Evolutionary conservation across 1,140 invertebrate genomes (phyloP), one percentile per base, ranked within the genome.

Genomic region (Drosophila rufa): DNA sequence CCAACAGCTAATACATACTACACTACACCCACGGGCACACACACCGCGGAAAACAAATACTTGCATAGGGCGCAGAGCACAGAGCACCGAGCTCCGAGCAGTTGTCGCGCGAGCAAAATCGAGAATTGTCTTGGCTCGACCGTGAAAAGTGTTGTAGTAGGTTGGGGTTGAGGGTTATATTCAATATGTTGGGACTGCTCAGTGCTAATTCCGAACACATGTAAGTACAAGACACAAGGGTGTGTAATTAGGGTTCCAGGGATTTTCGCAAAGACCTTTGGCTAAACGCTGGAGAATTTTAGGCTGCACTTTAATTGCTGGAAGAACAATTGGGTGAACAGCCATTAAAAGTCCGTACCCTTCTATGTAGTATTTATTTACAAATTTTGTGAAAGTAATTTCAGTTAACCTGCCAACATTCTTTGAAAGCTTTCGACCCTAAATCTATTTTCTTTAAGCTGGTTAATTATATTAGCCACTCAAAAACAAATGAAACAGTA

Each of bases 141-240:
- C 64, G 65, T 68, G 74, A 69, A 77, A 77, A 30, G 69, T 74
- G 40, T 73, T 73, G 70, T 73, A 73, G 73, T 51, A 19, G 53
- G 38, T 59, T 59, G 42, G 30, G 69, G 53, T 73, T 73, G 19
- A 33, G 69, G 53, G 22, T 60, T 73, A 73, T 50, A 45, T 77
- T 77, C 64, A 46, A 56, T 77, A 56, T 77, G 69, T 48, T 47
- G 6, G 12, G 27, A 33, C 40, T 46, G 33, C 40, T 42, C 42
- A 8, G 9, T 11, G 4, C 53, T 38, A 50, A 48, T 27, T 27
- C 43, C 12, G n/a, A 75, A 64, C 69, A 64, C 70, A 75, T 75
- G 71, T 75, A 64, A 48, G 25, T 40, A 38, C 48, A 74, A 5
- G 42, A 5, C 15, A 38, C 40, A 19, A 53, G 17, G 46, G 48